Base-by-base conservation (phyloP, 1,140 invertebrate genomes). In the Trinorchestia longiramus region DNA sequence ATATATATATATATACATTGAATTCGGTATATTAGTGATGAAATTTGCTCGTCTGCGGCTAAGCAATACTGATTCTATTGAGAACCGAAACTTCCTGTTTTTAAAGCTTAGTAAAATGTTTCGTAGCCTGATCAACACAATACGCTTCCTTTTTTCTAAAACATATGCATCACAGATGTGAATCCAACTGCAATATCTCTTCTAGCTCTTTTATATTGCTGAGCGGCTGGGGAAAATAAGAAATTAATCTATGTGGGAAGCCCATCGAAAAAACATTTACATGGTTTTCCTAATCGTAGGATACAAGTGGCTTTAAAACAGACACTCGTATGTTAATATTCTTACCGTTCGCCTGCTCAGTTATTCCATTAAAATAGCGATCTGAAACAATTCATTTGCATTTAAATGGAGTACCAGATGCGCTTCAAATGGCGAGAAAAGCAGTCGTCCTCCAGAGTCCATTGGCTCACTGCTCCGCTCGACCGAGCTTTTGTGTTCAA, bases 291-390 rank as follows among this genome's bases (percentile, higher is more conserved):
- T 53, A 19, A 53, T 53, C 47, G 47, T 53, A 19, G 47, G 47
- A 53, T 53, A 36, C 1, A 77, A 77, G 1, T 77, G 62, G 62
- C 62, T 36, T 23, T 1, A 15, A 36, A 77, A 36, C 8, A 36
- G 62, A 77, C 11, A 28, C 28, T 15, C 11, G 28, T 28, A 11
- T 77, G 15, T 77, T 36, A 77, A 77, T 77, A 77, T 36, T 77
- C 62, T 15, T 36, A 77, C 62, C 3, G 36, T 28, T 77, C 15
- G 28, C 62, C 11, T 28, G 62, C 62, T 77, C 62, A 90, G n/a
- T 90, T 90, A 90, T 90, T 90, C 88, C n/a, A 90, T 90, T 90
- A 90, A 90, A 90, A 43, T 90, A 43, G 28, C 88, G 88, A 90
- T 90, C 88, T 90, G 88, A 41, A 41, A 11, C 88, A 90, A 41